phyloP scores from a whole-genome alignment of 2,113 vertebrate genomes.

The Oreochromis aureus region DNA sequence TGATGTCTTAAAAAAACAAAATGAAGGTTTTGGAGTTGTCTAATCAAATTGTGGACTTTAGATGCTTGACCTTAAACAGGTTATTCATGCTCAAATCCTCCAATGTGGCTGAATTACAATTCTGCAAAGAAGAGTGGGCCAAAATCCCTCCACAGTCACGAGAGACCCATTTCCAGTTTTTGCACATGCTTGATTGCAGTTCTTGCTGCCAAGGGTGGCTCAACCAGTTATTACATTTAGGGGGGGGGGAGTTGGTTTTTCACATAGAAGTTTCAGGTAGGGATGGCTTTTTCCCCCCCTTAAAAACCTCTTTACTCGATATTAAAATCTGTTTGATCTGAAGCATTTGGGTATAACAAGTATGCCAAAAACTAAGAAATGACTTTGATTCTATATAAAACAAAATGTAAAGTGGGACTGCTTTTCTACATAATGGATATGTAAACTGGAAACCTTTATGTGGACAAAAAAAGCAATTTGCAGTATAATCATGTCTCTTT shows the following conservation, averaged over 20 bases:
- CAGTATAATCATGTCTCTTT: background rate
- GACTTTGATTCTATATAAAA: background rate
- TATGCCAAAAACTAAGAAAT: background rate
- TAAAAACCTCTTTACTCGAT: background rate
- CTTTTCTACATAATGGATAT: background rate
- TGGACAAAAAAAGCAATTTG: background rate
- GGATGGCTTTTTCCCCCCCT: accelerated
- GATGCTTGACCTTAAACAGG: background rate
- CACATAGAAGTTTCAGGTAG: background rate
- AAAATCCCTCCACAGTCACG: background rate
- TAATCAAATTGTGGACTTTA: background rate
- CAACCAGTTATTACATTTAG: background rate
- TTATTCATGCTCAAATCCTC: background rate
- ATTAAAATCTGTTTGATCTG: background rate
- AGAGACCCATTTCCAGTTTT: background rate
- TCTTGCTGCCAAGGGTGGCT: background rate
- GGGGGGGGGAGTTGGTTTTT: background rate
- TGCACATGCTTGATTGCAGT: background rate
- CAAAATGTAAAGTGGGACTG: background rate
- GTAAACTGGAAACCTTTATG: background rate
- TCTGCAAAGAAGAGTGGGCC: background rate
- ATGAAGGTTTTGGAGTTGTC: background rate
- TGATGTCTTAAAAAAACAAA: background rate
- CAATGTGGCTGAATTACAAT: background rate
- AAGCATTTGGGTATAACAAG: background rate